Evolutionary conservation across 2,888 invertebrate species (phyloP).

Genomic region (Pseudococcus viburni): DNA sequence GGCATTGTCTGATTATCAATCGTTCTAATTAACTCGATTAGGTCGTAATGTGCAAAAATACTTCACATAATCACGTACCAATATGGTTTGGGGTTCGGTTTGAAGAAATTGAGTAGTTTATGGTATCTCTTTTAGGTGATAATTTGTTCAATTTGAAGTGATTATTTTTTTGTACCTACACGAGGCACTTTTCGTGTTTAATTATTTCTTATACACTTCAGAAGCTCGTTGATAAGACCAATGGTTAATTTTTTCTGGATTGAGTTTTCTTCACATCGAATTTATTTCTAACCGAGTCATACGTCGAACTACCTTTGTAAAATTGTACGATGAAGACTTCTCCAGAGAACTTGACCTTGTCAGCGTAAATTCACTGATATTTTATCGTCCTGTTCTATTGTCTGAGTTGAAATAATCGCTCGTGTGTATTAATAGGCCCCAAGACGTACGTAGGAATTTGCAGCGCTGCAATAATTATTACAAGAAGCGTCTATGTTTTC

Average conservation of each 20-base stretch:
- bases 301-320: too few species aligned
- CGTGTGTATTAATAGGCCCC: neutral
- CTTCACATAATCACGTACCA: neutral
- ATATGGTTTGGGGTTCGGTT: neutral
- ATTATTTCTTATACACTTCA: neutral
- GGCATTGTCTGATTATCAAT: neutral
- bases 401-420: neutral
- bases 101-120: too few species aligned
- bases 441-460: slow-evolving; percentile 19
- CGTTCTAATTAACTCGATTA: slow-evolving; percentile 6
- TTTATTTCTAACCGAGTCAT: too few species aligned
- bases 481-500: slow-evolving; percentile 33
- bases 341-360: neutral
- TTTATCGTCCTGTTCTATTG: neutral
- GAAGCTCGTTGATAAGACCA: neutral
- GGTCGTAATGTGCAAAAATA: neutral
- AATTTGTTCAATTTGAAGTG: too few species aligned
- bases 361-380: neutral
- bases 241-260: neutral
- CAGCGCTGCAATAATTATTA: neutral
- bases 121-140: too few species aligned
- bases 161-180: too few species aligned
- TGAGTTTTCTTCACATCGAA: too few species aligned
- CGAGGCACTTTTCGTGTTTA: too few species aligned
- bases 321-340: neutral